phyloP scores from a whole-genome alignment of 1,140 invertebrate genomes.

The Neodiprion virginianus region DNA sequence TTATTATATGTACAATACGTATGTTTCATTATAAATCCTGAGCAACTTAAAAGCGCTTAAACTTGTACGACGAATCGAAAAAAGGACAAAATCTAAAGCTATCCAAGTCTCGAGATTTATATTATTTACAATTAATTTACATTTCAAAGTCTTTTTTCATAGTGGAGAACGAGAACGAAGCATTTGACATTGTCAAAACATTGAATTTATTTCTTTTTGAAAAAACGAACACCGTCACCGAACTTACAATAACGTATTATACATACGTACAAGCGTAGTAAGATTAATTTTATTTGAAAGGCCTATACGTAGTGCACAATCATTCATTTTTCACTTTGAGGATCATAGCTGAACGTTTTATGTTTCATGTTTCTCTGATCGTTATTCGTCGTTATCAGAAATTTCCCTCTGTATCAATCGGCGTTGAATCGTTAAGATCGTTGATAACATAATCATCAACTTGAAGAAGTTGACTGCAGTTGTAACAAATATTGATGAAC shows the following conservation, averaged over 20 bases:
- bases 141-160: neutral
- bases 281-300: neutral
- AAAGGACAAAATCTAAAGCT: too few species aligned
- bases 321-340: neutral
- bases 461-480: neutral
- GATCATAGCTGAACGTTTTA: neutral
- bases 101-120: too few species aligned
- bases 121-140: neutral
- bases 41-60: neutral
- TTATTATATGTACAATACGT: neutral
- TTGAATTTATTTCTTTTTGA: neutral
- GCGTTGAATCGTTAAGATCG: neutral
- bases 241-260: neutral
- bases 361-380: neutral
- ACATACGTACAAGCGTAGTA: neutral
- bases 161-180: neutral
- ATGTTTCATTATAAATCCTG: neutral
- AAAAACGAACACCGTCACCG: neutral
- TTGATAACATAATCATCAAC: conserved; percentile 1
- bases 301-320: neutral
- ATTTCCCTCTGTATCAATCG: neutral
- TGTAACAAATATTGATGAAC: neutral
- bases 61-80: too few species aligned
- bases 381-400: neutral
- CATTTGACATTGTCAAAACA: neutral